Evolutionary conservation across 2,888 invertebrate species (phyloP), one percentile per base, ranked within the genome.

Genomic region (Drosophila robusta): DNA sequence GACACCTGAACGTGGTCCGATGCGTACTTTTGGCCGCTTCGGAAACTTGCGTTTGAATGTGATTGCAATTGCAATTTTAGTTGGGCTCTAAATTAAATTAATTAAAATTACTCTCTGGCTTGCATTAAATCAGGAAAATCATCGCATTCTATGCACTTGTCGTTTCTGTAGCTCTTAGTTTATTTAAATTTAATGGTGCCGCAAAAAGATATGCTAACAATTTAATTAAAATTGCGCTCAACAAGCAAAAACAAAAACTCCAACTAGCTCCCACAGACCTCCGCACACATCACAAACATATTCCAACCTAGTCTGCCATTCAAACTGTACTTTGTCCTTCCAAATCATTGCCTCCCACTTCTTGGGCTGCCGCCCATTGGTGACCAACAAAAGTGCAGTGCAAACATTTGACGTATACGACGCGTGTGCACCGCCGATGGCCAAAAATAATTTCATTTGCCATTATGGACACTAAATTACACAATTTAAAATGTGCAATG

Each of bases 401-500:
- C 74, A 78, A 78, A 78, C 80, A 78, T 57, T 77, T 77, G 62
- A 80, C 73, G 69, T 65, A 78, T 69, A 63, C 80, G 64, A 54
- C 55, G 32, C 47, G 55, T 62, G 42, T 47, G 34, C 49, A 18
- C 26, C 46, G n/a, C 18, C 65, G 29, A 56, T 69, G 22, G 50
- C 44, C 60, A 81, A 84, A 74, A 69, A 66, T 72, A 87, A 82
- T 85, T 89, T 83, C 78, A 88, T 87, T 89, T 85, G 78, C 75
- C 82, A 80, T 85, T 83, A 77, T 72, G 65, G 71, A 77, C 75
- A 80, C 80, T 73, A 80, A 85, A 80, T 63, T 54, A 44, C 24
- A 26, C 36, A 63, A 63, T 52, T 51, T 49, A 26, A 49, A 49
- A 29, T 45, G 56, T 39, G 29, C 38, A 50, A 4, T 34, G 11